Evolutionary conservation across 2,113 vertebrate species (phyloP).

Genomic region (Nycticorax nycticorax): DNA sequence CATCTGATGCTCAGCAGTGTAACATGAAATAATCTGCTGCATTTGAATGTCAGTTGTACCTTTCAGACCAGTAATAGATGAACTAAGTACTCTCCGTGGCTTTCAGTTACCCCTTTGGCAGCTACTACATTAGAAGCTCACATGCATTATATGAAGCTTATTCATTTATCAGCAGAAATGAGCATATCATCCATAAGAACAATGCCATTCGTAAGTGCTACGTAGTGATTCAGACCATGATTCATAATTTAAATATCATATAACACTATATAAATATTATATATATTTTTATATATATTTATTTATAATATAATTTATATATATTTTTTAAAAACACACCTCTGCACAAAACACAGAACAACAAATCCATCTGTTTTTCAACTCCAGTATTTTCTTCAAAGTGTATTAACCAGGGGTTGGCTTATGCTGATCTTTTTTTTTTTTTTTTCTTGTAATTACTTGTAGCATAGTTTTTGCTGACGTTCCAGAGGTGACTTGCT

Average conservation of each 20-base stretch:
- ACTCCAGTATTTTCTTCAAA: neutral
- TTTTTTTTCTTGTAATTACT: neutral
- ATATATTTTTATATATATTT: too few species aligned
- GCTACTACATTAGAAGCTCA: neutral
- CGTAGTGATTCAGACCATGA: neutral
- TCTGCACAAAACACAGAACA: neutral
- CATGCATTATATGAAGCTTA: neutral
- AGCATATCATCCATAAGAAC: neutral
- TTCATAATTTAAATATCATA: neutral
- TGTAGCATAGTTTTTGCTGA: neutral
- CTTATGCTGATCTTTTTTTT: neutral
- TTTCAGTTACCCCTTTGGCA: neutral
- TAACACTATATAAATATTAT: neutral
- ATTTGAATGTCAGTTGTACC: neutral
- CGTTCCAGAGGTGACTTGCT: neutral
- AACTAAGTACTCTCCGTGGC: neutral
- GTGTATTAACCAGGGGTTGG: neutral
- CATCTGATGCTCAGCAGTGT: neutral
- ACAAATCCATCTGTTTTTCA: neutral
- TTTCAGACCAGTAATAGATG: neutral
- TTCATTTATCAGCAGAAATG: neutral
- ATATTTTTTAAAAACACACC: neutral
- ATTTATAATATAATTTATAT: neutral
- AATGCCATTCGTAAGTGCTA: neutral
- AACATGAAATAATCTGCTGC: neutral